Evolutionary conservation across 2,797 vertebrate species (phyloP), one percentile per base, ranked within the genome.

Genomic region (Liasis olivaceus): DNA sequence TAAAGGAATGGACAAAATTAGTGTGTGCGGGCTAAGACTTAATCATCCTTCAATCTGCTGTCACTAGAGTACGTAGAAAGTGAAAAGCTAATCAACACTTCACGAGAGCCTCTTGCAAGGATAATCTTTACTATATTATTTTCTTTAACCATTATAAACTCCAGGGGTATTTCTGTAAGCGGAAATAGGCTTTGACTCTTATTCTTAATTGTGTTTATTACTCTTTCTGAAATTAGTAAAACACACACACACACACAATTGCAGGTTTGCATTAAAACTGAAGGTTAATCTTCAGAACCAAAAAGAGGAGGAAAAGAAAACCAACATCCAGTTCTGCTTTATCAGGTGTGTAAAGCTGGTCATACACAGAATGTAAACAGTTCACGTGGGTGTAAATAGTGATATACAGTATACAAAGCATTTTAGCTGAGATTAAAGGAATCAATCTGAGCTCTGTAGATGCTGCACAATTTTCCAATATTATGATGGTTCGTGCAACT

Each of bases 111-210:
- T 77, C 92, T 58, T 91, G 90, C 95, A 87, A 62, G 31, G 93
- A 91, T 17, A 15, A 84, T 56, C 87, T 95, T 94, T 36, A 63
- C 93, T 95, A 93, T 94, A 95, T 97, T 88, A 94, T 96, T 92
- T 89, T 90, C 28, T 94, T 93, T 94, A 0, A 8, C 85, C 91
- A 95, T 94, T 85, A 90, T 59, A 96, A 88, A 93, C 9, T 0
- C 92, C 9, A 26, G 90, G 88, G 60, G 94, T 92, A 93, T 94
- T 95, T 95, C 94, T 91, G 90, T 94, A 94, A 93, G 91, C 93
- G 92, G 85, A 95, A 96, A 87, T 2, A 90, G 85, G 90, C 91
- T 94, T 92, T 89, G 89, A 88, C 56, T 88, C 36, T 90, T 89
- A 28, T 3, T 51, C 2, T 1, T 90, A 91, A 85, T 87, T 90